Percentiles rank a stretch among this genome's conserved stretches.
Conservation (phyloP, 35 echinoderm and acorn worm genomes). For the Nesometra sesokonis region DNA sequence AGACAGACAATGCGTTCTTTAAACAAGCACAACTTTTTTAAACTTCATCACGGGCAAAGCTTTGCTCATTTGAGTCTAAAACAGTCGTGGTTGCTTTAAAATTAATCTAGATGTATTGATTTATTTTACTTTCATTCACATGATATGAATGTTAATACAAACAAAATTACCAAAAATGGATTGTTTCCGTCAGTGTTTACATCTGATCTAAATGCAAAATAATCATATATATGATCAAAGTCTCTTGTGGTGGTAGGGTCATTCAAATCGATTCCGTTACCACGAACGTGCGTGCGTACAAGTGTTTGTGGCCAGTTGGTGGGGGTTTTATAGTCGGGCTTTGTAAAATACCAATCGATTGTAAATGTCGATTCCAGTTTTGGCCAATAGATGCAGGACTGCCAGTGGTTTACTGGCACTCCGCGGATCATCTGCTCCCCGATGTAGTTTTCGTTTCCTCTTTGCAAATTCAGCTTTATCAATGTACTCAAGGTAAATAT, state of each 20-base stretch:
- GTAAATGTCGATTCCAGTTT: background rate
- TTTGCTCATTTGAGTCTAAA: too few relatives aligned
- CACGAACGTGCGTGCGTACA: background rate
- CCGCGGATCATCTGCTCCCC: background rate
- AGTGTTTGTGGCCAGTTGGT: background rate
- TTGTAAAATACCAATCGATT: background rate
- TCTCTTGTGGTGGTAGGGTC: background rate
- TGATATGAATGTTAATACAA: too few relatives aligned
- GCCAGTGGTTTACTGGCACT: background rate
- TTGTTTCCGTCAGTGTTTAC: background rate
- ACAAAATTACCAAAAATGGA: background rate
- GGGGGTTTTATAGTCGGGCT: background rate
- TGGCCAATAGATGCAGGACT: background rate
- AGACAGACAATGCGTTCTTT: too few relatives aligned
- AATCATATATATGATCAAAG: background rate
- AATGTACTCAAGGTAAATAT: background rate
- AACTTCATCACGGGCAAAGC: too few relatives aligned
- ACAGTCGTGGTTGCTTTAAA: too few relatives aligned
- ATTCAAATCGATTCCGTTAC: background rate
- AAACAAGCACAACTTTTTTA: too few relatives aligned
- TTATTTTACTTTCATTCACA: too few relatives aligned
- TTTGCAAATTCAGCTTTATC: background rate
- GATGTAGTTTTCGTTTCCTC: background rate
- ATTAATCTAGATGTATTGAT: too few relatives aligned
- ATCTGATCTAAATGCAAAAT: background rate